Conservation (phyloP, 2,797 vertebrate species). For the Chelidonichthys spinosus region DNA sequence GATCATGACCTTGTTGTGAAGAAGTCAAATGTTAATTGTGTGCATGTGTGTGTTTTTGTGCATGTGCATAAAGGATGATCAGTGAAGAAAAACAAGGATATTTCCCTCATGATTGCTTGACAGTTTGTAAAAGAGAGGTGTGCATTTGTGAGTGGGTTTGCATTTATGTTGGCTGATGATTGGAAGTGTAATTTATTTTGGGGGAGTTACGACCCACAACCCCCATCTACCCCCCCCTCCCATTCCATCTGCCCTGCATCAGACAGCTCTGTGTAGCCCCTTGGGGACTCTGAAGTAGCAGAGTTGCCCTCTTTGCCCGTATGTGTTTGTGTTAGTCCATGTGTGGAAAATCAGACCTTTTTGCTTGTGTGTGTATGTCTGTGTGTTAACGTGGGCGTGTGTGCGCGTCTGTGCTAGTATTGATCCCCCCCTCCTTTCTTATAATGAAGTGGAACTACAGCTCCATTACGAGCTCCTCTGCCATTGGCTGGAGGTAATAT, state of each 20-base stretch:
- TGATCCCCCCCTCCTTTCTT: constrained; percentile 88
- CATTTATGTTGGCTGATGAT: constrained; percentile 47
- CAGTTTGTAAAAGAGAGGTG: constrained; percentile 49
- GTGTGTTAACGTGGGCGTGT: constrained; percentile 44
- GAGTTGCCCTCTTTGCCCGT: constrained; percentile 61
- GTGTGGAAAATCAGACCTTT: constrained; percentile 59
- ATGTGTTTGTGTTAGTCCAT: constrained; percentile 59
- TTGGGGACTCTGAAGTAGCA: constrained; percentile 61
- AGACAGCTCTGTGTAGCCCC: constrained; percentile 68
- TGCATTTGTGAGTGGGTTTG: constrained; percentile 32
- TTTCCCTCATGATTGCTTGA: constrained; percentile 66
- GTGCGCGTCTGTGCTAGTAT: constrained; percentile 83
- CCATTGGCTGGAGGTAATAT: constrained; percentile 98
- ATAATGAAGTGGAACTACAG: constrained; percentile 97
- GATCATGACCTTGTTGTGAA: constrained; percentile 72
- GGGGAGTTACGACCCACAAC: constrained; percentile 64
- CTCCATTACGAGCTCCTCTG: constrained; percentile 90
- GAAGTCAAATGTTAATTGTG: constrained; percentile 62
- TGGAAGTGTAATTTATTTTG: constrained; percentile 77
- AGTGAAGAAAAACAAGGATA: constrained; percentile 48
- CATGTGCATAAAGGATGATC: constrained; percentile 31
- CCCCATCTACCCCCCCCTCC: constrained; percentile 57
- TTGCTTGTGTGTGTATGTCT: constrained; percentile 45
- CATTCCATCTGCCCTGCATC: constrained; percentile 68
- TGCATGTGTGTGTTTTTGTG: constrained; percentile 31